Conservation (phyloP, 1,140 invertebrate species). For the Tetramorium alpestre region DNA sequence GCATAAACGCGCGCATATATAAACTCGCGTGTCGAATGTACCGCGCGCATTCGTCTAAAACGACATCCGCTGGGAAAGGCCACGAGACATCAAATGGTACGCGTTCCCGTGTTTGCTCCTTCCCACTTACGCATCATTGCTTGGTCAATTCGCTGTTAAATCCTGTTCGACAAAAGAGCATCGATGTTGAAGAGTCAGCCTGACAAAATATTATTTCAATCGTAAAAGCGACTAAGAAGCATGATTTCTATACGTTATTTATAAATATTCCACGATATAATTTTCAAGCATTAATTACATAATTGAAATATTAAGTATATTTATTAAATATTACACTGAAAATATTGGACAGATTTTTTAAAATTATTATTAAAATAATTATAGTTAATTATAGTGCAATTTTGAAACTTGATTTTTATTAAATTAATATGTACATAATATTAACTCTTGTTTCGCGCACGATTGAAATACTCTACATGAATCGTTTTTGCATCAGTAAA, state of each 20-base stretch:
- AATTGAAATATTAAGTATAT: not conserved
- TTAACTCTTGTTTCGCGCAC: not conserved
- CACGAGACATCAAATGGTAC: slow-evolving; percentile 68
- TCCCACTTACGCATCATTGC: slow-evolving; percentile 76
- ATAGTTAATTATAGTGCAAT: not conserved
- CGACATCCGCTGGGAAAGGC: slow-evolving; percentile 65
- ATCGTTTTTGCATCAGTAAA: slow-evolving; percentile 39
- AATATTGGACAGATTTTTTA: not conserved
- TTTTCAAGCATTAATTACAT: not conserved
- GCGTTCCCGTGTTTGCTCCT: slow-evolving; percentile 72
- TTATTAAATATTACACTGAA: not conserved
- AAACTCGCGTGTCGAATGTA: slow-evolving; percentile 43
- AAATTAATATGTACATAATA: not conserved
- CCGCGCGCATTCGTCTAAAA: slow-evolving; percentile 57
- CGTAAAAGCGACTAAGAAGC: not conserved
- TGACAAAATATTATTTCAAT: not conserved
- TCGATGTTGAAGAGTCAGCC: not conserved
- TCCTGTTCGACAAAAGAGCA: slow-evolving; percentile 31
- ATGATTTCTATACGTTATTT: not conserved
- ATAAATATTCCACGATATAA: too few relatives aligned
- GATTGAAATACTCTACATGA: not conserved
- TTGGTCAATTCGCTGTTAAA: slow-evolving; percentile 70
- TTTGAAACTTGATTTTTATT: not conserved
- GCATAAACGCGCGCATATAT: slow-evolving; percentile 49
- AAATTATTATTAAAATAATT: not conserved